Percentiles rank a stretch among this genome's conserved stretches.
Evolutionary conservation across 2,888 invertebrate genomes (phyloP).

Genomic region (Laothoe populi): DNA sequence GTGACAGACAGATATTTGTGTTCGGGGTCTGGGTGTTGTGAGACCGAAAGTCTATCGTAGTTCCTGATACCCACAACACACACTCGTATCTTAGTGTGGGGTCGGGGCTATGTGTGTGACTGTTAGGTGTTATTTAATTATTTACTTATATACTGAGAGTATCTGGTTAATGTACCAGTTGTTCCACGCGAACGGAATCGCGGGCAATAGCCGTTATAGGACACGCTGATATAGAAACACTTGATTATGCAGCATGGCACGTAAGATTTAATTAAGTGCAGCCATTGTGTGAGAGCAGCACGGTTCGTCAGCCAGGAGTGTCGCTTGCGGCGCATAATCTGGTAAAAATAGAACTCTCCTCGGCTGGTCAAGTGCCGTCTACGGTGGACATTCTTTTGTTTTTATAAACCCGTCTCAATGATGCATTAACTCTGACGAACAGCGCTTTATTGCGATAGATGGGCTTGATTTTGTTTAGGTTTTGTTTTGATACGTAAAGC

Average conservation of each 20-base stretch:
- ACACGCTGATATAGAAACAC: slow-evolving; percentile 19
- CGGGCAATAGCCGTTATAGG: slow-evolving; percentile 30
- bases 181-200: background rate
- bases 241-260: slow-evolving; percentile 27
- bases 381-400: slow-evolving; percentile 25
- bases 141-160: background rate
- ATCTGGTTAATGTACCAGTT: background rate
- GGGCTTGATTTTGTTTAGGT: background rate
- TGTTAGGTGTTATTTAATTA: no score
- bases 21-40: no score
- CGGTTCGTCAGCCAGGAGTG: slow-evolving; percentile 35
- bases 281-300: slow-evolving; percentile 41
- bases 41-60: no score
- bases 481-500: background rate
- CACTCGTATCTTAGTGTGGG: no score
- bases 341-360: slow-evolving; percentile 74
- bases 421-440: slow-evolving; percentile 11
- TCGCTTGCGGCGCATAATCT: slow-evolving; percentile 69
- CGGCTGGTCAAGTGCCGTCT: slow-evolving; percentile 39
- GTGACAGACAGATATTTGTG: no score
- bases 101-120: no score
- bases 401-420: slow-evolving; percentile 22
- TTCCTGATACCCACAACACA: no score
- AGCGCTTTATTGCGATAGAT: background rate
- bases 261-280: slow-evolving; percentile 41